Conservation (phyloP, 2,888 invertebrate genomes). For the Pyrrhia umbra region DNA sequence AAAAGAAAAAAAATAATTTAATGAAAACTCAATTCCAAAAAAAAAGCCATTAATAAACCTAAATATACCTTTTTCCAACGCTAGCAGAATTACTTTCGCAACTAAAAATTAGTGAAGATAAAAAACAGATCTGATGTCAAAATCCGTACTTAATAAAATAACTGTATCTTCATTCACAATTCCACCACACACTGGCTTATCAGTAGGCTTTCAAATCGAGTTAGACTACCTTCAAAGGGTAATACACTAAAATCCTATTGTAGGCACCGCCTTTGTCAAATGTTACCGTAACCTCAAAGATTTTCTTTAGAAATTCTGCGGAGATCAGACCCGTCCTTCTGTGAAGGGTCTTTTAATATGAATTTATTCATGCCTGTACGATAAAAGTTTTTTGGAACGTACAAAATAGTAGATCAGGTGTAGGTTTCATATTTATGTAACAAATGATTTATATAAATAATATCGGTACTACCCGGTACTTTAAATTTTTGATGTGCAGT, state of each 20-base stretch:
- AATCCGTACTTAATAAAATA: background rate
- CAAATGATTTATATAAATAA: no score
- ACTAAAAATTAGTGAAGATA: no score
- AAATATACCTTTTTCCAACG: no score
- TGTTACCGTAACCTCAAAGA: slow-evolving; percentile 38
- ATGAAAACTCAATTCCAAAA: no score
- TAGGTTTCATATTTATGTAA: background rate
- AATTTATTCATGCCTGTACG: slow-evolving; percentile 20
- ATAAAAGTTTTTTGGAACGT: slow-evolving; percentile 5
- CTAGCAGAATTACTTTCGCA: no score
- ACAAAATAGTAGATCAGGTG: background rate
- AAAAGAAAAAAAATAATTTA: no score
- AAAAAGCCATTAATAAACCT: no score
- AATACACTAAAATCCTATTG: slow-evolving; percentile 54
- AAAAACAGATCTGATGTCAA: background rate
- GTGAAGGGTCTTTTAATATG: slow-evolving; percentile 15
- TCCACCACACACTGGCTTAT: background rate
- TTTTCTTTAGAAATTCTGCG: slow-evolving; percentile 54
- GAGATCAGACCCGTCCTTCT: slow-evolving; percentile 29
- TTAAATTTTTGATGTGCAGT: no score
- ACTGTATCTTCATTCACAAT: background rate
- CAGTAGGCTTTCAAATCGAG: slow-evolving; percentile 12
- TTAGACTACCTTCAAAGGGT: slow-evolving; percentile 21
- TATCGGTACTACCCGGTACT: no score
- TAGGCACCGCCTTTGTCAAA: slow-evolving; percentile 45